A percentile compares a stretch with the other conserved stretches of the same genome.
phyloP scores from a whole-genome alignment of 2,797 vertebrate species.

The Myotis vivesi region DNA sequence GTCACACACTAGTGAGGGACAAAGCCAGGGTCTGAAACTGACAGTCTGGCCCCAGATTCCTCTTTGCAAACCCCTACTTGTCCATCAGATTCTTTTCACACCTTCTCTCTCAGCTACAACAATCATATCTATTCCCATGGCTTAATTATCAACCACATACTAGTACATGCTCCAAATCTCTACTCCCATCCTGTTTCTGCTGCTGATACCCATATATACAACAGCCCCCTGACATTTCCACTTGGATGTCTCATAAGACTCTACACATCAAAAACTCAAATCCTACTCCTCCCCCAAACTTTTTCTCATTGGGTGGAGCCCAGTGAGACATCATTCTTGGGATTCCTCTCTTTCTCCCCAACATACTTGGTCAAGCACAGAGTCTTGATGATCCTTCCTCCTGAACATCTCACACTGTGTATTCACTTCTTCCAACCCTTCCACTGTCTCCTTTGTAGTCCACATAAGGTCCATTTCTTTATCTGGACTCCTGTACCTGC shows the following conservation, averaged over 20 bases:
- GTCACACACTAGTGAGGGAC: background rate
- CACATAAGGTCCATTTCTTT: background rate
- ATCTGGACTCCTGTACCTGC: background rate
- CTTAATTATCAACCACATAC: background rate
- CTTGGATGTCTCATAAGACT: background rate
- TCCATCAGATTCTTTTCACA: background rate
- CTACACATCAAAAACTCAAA: background rate
- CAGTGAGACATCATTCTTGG: background rate
- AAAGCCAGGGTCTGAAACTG: background rate
- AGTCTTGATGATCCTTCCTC: background rate
- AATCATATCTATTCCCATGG: background rate
- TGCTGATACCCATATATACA: background rate
- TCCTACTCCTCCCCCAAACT: background rate
- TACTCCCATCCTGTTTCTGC: background rate
- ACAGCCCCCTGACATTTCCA: background rate
- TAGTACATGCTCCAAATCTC: background rate
- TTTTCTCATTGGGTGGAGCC: background rate
- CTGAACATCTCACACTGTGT: background rate
- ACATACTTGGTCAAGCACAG: background rate
- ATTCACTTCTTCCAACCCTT: background rate
- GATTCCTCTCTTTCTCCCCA: background rate
- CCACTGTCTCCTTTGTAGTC: background rate
- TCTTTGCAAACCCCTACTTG: background rate
- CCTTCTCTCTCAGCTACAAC: background rate
- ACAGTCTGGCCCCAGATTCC: background rate